phyloP scores from a whole-genome alignment of 2,888 invertebrate genomes.

The Lasioglossum figueresi region DNA sequence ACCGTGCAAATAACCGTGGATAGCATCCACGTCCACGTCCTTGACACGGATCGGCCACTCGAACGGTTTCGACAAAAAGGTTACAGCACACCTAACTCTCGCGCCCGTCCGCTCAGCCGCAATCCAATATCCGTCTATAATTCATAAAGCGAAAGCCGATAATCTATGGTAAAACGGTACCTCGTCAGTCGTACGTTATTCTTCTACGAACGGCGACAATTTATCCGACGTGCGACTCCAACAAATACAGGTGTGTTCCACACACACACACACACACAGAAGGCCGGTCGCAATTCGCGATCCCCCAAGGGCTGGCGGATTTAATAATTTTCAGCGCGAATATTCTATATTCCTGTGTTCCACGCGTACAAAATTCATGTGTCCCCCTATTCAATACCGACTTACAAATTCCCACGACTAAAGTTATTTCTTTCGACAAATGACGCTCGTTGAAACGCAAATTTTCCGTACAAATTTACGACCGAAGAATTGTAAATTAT shows the following conservation, averaged over 20 bases:
- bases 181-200: constrained; percentile 52
- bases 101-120: constrained; percentile 44
- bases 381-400: not conserved
- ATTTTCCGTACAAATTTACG: not conserved
- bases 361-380: not conserved
- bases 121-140: constrained; percentile 63
- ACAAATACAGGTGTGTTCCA: not conserved
- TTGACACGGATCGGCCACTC: constrained; percentile 31
- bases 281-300: not conserved
- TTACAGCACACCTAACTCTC: constrained; percentile 42
- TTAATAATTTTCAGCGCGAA: not conserved
- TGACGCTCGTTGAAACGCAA: not conserved
- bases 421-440: constrained; percentile 7
- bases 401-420: not conserved
- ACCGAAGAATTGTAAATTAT: not conserved
- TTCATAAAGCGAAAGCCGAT: constrained; percentile 64
- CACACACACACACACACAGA: not conserved
- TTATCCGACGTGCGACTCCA: not conserved
- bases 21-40: constrained; percentile 26
- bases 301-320: not conserved
- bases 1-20: constrained; percentile 8
- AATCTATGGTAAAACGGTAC: constrained; percentile 59
- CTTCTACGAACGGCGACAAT: constrained; percentile 39
- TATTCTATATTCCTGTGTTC: not conserved
- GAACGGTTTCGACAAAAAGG: constrained; percentile 40